Evolutionary conservation across 2,888 invertebrate species (phyloP), one percentile per base, ranked within the genome.

Genomic region (Lomographa bimaculata): DNA sequence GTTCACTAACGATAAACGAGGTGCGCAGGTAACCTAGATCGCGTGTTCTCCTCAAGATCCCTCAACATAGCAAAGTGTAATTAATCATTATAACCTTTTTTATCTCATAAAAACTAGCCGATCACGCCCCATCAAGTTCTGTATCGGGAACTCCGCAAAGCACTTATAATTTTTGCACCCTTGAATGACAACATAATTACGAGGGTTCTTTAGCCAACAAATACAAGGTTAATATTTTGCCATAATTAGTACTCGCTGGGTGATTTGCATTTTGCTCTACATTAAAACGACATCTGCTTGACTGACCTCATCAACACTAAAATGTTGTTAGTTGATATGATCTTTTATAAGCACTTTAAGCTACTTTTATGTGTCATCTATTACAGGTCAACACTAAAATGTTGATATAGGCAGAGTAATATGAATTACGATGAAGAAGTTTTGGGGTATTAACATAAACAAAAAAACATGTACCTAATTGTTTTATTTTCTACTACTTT

Each of bases 151-250:
- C 28, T 46, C 40, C 32, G 9, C 19, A 27, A 28, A 46, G 39
- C 43, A 50, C 53, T 51, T 30, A 47, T 56, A 45, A 55, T 60
- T 56, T 57, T 61, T 55, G 48, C 57, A 50, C 60, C 49, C 59
- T 56, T 51, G 34, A 28, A 55, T 57, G 64, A 60, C 61, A 60
- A 43, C 46, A 48, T 57, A 64, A 65, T 62, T 63, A 46, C 40
- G 39, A 41, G 40, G 32, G 45, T 37, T 57, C 50, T 48, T 41
- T 28, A 27, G 19, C 19, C 9, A 24, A 27, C 21, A 23, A 32
- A n/a, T n/a, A n/a, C n/a, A 42, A 50, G 46, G 34, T 42, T 42
- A 46, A 44, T 44, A 46, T 44, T n/a, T 37, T 40, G 38, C 47
- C 30, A 45, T 46, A 42, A 45, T 49, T 30, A 46, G 19, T 44